These are phyloP conservation scores for Sebastiscus albofasciatus DNA, from an alignment of 2,797 vertebrate species.

Conservation along the genomic window DNA sequence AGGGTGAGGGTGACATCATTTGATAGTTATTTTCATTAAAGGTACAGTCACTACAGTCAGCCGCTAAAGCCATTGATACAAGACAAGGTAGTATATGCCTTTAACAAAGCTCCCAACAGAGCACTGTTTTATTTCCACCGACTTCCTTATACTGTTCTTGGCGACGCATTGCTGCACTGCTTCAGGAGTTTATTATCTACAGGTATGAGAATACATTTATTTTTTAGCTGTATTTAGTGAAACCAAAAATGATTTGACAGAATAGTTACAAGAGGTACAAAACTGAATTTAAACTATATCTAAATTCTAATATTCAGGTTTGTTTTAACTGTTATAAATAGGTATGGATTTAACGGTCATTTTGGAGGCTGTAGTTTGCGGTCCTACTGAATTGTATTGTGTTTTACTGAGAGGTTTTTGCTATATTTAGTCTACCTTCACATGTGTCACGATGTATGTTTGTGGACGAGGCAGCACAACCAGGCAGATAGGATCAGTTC, in stretches of 20 bases:
- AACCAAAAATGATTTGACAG: not conserved
- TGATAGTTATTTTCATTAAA: not conserved
- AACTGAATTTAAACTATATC: not conserved
- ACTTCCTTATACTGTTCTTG: not conserved
- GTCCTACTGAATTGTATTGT: not conserved
- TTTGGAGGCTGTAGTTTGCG: not conserved
- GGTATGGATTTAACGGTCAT: no score
- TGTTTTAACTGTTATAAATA: not conserved
- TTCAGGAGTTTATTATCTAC: not conserved
- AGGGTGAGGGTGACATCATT: not conserved
- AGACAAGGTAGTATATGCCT: not conserved
- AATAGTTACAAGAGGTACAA: not conserved
- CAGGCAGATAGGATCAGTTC: not conserved
- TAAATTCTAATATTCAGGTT: not conserved
- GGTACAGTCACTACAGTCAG: not conserved
- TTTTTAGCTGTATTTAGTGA: not conserved
- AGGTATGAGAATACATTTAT: not conserved
- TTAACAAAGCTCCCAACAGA: not conserved
- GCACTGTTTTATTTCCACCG: not conserved
- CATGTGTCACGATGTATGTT: not conserved
- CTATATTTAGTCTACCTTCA: not conserved
- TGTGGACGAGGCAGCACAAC: not conserved
- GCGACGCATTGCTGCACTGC: not conserved
- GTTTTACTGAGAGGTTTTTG: not conserved
- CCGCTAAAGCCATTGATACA: not conserved